Conservation (phyloP, 2,888 invertebrate genomes). For the Synergus japonicus region DNA sequence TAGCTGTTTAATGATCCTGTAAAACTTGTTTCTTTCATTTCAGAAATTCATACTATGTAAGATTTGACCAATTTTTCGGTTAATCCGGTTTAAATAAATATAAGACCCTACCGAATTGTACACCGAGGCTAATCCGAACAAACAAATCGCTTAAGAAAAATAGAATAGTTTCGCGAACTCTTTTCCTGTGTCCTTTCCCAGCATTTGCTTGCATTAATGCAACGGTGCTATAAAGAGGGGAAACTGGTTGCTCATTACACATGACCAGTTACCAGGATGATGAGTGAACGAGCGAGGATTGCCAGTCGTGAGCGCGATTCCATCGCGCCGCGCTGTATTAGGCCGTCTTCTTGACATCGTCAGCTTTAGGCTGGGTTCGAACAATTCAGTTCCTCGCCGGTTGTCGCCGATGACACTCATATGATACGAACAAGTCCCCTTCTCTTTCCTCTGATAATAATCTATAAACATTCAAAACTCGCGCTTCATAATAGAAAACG, state of each 20-base stretch:
- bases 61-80: too few species aligned
- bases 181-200: background rate
- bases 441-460: background rate
- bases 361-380: background rate
- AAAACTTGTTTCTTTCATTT: too few species aligned
- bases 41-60: too few species aligned
- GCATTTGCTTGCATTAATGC: conserved; percentile 44
- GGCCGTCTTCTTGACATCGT: background rate
- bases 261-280: conserved; percentile 44
- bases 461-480: background rate
- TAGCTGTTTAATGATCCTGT: too few species aligned
- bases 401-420: background rate
- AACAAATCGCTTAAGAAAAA: conserved; percentile 40
- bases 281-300: conserved; percentile 54
- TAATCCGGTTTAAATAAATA: too few species aligned
- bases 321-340: conserved; percentile 64
- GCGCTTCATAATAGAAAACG: background rate
- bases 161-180: conserved; percentile 35
- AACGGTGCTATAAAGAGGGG: conserved; percentile 50
- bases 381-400: conserved; percentile 22
- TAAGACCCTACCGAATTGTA: too few species aligned
- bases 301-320: conserved; percentile 72
- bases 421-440: conserved; percentile 1
- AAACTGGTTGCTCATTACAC: conserved; percentile 51
- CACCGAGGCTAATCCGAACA: background rate